Conservation (phyloP, 2,888 invertebrate species). For the Lasius fuliginosus region DNA sequence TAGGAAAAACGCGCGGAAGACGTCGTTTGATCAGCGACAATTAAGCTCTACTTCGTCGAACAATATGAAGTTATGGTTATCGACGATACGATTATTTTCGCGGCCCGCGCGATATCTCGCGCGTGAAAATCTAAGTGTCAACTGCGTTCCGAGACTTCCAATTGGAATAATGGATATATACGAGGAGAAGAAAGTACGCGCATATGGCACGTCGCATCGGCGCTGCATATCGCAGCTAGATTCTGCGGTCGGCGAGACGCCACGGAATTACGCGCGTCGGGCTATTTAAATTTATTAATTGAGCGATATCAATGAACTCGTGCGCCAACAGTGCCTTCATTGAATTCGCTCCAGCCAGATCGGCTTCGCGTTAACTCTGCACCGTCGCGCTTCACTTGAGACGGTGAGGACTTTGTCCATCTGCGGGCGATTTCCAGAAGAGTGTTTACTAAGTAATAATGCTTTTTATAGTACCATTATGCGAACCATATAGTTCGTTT, state of each 20-base stretch:
- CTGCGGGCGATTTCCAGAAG: conserved; percentile 23
- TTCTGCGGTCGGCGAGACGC: conserved; percentile 68
- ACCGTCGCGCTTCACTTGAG: conserved; percentile 47
- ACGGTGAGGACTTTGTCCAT: conserved; percentile 34
- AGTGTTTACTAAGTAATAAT: not conserved
- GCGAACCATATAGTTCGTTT: not conserved
- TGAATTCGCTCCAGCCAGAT: conserved; percentile 79
- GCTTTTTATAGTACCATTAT: not conserved
- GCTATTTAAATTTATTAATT: conserved; percentile 85
- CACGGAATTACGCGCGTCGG: conserved; percentile 76
- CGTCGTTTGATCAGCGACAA: not conserved
- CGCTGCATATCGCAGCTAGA: conserved; percentile 20
- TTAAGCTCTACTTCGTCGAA: not conserved
- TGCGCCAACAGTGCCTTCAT: conserved; percentile 84
- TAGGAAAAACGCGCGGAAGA: not conserved
- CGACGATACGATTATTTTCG: conserved; percentile 2
- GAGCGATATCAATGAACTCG: conserved; percentile 85
- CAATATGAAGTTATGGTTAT: not conserved
- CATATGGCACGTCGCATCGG: not conserved
- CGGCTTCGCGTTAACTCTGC: conserved; percentile 67
- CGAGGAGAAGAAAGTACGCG: not conserved
- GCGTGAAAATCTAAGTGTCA: conserved; percentile 54
- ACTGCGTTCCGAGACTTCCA: conserved; percentile 43
- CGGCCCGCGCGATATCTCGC: conserved; percentile 14
- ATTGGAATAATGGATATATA: conserved; percentile 67